These are phyloP conservation scores for Distichodus sexfasciatus DNA, from an alignment of 2,797 vertebrate genomes.

Conservation along the genomic window DNA sequence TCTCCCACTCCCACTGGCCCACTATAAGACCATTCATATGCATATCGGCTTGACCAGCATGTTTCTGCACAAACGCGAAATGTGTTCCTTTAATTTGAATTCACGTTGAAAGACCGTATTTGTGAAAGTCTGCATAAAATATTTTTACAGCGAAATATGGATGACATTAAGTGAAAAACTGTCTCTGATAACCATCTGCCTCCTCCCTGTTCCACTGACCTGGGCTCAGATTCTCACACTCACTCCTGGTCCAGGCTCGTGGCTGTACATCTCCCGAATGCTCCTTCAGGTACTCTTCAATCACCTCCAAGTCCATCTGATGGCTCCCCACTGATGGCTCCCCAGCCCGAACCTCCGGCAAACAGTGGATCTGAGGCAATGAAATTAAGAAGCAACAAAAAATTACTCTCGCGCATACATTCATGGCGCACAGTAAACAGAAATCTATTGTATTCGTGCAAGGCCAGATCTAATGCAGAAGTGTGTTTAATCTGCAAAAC, in stretches of 20 bases:
- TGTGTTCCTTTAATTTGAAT: no score
- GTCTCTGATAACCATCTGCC: not conserved
- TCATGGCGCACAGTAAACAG: no score
- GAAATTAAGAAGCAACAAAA: not conserved
- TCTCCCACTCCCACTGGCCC: constrained; percentile 53
- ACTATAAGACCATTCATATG: constrained; percentile 69
- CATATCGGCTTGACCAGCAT: constrained; percentile 69
- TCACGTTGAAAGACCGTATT: no score
- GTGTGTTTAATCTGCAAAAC: no score
- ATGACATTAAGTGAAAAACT: no score
- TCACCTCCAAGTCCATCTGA: constrained; percentile 79
- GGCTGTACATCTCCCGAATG: constrained; percentile 71
- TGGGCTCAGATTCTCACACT: constrained; percentile 31
- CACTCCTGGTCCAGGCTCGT: constrained; percentile 29
- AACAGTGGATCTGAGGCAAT: constrained; percentile 63
- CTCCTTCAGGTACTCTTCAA: constrained; percentile 80
- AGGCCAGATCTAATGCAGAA: no score
- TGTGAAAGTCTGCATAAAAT: no score
- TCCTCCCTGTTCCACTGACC: constrained; percentile 12
- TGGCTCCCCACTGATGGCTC: constrained; percentile 58
- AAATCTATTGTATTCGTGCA: no score
- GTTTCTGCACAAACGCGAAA: constrained; percentile 67
- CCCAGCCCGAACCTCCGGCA: constrained; percentile 59
- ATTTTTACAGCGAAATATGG: no score
- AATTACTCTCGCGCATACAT: no score